Evolutionary conservation across 2,113 vertebrate genomes (phyloP), one percentile per base, ranked within the genome.

Genomic region (Barnardius zonarius): DNA sequence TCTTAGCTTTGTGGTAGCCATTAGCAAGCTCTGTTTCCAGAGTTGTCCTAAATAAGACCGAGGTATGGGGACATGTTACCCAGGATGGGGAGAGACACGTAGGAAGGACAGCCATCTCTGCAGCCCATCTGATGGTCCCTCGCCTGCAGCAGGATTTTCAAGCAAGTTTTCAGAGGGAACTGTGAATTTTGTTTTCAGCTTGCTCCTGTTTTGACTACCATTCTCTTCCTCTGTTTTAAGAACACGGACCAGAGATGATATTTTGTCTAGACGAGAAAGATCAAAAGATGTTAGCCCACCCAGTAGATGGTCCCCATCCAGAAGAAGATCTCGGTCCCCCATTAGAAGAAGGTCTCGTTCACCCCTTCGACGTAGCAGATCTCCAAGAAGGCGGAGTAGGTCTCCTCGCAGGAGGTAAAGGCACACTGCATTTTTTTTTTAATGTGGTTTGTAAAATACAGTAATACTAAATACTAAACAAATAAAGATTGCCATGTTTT

Each of bases 331-430:
- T 63, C 95, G 99, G 17, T 99, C 99, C 17, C 98, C 98, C 67
- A 98, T 99, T 13, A 96, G 98, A 52, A 94, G 97, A 39, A n/a
- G 98, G 15, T 96, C 98, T n/a, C 98, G 98, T 2, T 99, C 99
- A 4, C 99, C 94, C 10, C 97, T 99, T 31, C 98, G 99, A 64
- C 98, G 98, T 2, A 98, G 98, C 96, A 62, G 98, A 48, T 98
- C 99, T 52, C 99, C 98, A 14, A 98, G 98, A 86, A 98, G 99
- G 85, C 97, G 99, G 94, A 99, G 99, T 95, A 97, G 99, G 82
- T 99, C 99, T 92, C 99, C 98, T 46, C 92, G 98, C 78, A 98
- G 98, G 96, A 99, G 99, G 99, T 99, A 96, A 98, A 63, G 25
- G 24, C 5, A 5, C 51, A 2, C 31, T 49, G n/a, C 4, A 2